Evolutionary conservation across 2,888 invertebrate genomes (phyloP), one percentile per base, ranked within the genome.

Genomic region (Mayetiola destructor): DNA sequence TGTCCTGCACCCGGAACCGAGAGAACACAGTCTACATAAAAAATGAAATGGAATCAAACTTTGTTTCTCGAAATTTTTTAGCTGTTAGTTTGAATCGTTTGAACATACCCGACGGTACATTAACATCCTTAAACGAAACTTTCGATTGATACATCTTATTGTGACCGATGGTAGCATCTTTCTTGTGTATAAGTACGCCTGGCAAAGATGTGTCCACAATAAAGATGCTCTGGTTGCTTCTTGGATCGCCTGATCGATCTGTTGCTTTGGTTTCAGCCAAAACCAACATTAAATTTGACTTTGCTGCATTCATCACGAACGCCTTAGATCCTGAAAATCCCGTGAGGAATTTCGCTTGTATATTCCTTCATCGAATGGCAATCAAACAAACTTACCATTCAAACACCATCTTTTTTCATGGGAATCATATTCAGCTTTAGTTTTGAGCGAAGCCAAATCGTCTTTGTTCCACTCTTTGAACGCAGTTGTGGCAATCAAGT

Each of bases 91-190:
- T 12, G 37, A 12, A 37, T 32, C 32, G 14, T 37, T 37, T 37
- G 12, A 12, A 12, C 3, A 4, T 23, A 48, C 48, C 48, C 27
- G 12, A 8, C 16, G 6, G 2, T 20, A 48, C 6, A 16, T 48
- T 27, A 27, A 48, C 29, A 27, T 48, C 48, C n/a, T 48, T 48
- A n/a, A 48, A 48, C 9, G 48, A 48, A 14, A 48, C 27, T n/a
- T 48, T 16, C 1, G 48, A 3, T 27, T 48, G 48, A 48, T 48
- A 48, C 6, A 48, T 9, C 14, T 48, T 6, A 16, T 6, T 5
- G 6, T 27, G 48, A 1, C 48, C 48, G 9, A 48, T 27, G 23
- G 48, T 48, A 4, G 4, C 16, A 9, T 48, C 48, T 48, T 48
- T 48, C 9, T 48, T 48, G 5, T 48, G 48, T 4, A 48, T 27